Evolutionary conservation across 2,888 invertebrate species (phyloP), one percentile per base, ranked within the genome.

Genomic region (Zaprionus bogoriensis): DNA sequence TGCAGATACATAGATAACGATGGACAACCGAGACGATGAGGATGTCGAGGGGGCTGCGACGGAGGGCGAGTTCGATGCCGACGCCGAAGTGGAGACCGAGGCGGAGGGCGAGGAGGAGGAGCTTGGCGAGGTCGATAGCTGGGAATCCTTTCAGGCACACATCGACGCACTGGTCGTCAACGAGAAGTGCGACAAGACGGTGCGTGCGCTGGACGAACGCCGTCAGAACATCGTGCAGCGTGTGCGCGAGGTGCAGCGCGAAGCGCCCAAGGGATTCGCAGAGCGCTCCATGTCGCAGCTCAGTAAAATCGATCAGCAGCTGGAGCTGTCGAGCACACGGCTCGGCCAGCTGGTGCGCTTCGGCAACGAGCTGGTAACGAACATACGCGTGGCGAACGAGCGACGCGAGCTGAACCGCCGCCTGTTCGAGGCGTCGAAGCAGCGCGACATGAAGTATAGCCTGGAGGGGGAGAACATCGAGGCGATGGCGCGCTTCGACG

Each of bases 341-440:
- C 91, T 96, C 19, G 93, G 94, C 71, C 93, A 94, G 53, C 89
- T 95, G 23, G 89, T 94, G 7, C 89, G 92, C 10, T 95, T 95
- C 88, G 95, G 95, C 23, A 93, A 94, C 48, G 95, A 95, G 80
- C 92, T 94, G 84, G 94, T 96, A 58, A 93, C 94, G n/a, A 96
- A 96, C 87, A 94, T 96, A 2, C 93, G 93, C 87, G 92, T 95
- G 38, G 96, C 96, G 0, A 95, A 94, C 32, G 95, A 96, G 80
- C 93, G 94, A 19, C 92, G 96, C 0, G 96, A 96, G 89, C 89
- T 93, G 0, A 91, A 93, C 57, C 91, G 94, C 9, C 90, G 93
- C 80, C 5, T 62, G 6, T 55, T 70, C 90, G 93, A 90, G 70
- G 23, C 62, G 0, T 6, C 67, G 0, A 74, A 71, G 9, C 63